phyloP scores from a whole-genome alignment of 2,797 vertebrate genomes.

The Gobio occitaniae region DNA sequence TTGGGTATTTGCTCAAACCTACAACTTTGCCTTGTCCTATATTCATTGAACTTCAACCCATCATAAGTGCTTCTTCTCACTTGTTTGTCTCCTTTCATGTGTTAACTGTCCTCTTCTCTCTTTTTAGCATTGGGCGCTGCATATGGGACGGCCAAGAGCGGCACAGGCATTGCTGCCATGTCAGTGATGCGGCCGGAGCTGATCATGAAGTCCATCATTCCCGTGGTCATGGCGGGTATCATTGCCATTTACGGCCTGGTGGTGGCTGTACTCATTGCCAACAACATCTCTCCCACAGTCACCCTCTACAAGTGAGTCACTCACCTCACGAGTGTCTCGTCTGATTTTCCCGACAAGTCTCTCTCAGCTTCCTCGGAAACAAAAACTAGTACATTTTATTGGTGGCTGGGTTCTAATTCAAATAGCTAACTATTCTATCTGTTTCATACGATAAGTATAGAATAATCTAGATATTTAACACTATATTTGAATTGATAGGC shows the following conservation, averaged over 20 bases:
- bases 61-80: not conserved
- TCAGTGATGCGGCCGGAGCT: slow-evolving; percentile 99
- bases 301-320: slow-evolving; percentile 89
- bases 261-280: slow-evolving; percentile 98
- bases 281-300: slow-evolving; percentile 83
- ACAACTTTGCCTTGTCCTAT: not conserved
- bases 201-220: slow-evolving; percentile 99
- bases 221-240: slow-evolving; percentile 99
- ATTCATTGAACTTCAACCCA: not conserved
- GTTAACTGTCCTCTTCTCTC: slow-evolving; percentile 5
- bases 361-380: not conserved
- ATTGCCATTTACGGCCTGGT: slow-evolving; percentile 99
- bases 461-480: not conserved
- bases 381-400: not conserved
- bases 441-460: not conserved
- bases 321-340: not conserved
- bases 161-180: slow-evolving; percentile 98
- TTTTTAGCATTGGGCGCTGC: slow-evolving; percentile 93
- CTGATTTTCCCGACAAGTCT: not conserved
- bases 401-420: not conserved
- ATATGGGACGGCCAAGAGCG: slow-evolving; percentile 98
- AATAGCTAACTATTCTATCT: not conserved
- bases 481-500: not conserved
- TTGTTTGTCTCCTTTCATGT: not conserved
- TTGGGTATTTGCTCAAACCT: slow-evolving; percentile 6